A percentile compares a stretch with the other conserved stretches of the same genome.
Evolutionary conservation across 2,888 invertebrate genomes (phyloP).

Genomic region (Apodemia hepburni): DNA sequence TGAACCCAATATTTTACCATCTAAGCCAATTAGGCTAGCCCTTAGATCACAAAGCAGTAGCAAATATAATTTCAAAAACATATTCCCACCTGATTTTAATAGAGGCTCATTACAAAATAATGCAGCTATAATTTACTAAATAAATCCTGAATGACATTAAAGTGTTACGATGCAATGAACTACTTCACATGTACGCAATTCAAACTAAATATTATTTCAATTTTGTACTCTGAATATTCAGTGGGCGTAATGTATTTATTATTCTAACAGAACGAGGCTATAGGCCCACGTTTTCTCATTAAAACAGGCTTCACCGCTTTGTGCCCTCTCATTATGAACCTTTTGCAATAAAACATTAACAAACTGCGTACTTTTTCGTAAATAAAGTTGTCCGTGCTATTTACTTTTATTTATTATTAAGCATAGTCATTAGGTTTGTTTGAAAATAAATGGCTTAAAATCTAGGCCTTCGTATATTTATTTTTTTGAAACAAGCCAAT

Average conservation of each 20-base stretch:
- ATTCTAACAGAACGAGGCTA: slow-evolving; percentile 26
- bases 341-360: slow-evolving; percentile 28
- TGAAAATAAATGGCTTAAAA: neutral
- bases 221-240: slow-evolving; percentile 16
- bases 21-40: no score
- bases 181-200: neutral
- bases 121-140: neutral
- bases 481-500: no score
- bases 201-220: slow-evolving; percentile 19
- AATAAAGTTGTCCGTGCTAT: slow-evolving; percentile 1
- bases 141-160: neutral
- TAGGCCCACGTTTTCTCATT: slow-evolving; percentile 26
- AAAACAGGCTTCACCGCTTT: slow-evolving; percentile 22
- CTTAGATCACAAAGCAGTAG: no score
- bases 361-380: slow-evolving; percentile 14
- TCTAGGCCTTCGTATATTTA: no score
- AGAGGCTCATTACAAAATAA: neutral
- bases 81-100: slow-evolving; percentile 2
- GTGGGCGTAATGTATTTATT: slow-evolving; percentile 26
- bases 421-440: neutral
- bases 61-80: no score
- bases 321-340: slow-evolving; percentile 28
- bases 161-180: slow-evolving; percentile 7
- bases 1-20: no score
- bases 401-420: neutral